Percentiles rank a stretch among this genome's conserved stretches.
phyloP scores from a whole-genome alignment of 1,140 invertebrate genomes.

The Heliothis virescens region DNA sequence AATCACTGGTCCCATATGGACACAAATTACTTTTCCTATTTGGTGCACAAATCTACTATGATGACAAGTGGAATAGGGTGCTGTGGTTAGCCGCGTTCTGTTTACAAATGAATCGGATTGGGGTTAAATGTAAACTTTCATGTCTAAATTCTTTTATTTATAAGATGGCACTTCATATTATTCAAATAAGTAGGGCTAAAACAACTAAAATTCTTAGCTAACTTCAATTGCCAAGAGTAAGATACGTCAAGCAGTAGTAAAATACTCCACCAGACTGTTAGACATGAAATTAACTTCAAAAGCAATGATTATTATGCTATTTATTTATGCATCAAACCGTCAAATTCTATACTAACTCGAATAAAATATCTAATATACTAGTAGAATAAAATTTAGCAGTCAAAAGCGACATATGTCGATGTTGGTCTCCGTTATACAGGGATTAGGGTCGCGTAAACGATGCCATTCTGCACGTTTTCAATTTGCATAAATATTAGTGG shows the following conservation, averaged over 20 bases:
- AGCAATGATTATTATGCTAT: background rate
- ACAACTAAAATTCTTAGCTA: too few species aligned
- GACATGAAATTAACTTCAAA: too few species aligned
- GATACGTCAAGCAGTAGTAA: too few species aligned
- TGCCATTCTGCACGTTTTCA: slow-evolving; percentile 82
- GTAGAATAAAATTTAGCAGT: slow-evolving; percentile 41
- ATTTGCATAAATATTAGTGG: slow-evolving; percentile 86
- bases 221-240: too few species aligned
- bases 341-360: background rate
- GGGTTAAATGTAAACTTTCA: slow-evolving; percentile 1
- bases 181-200: too few species aligned
- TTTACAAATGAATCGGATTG: slow-evolving; percentile 42
- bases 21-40: slow-evolving; percentile 83
- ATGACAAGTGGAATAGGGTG: slow-evolving; percentile 81
- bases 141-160: background rate
- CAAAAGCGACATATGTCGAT: slow-evolving; percentile 70
- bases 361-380: slow-evolving; percentile 35
- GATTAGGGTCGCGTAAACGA: slow-evolving; percentile 80
- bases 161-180: background rate
- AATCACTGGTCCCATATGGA: slow-evolving; percentile 84
- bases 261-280: too few species aligned
- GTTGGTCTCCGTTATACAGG: slow-evolving; percentile 59
- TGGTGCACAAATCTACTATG: slow-evolving; percentile 67
- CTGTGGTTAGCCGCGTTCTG: slow-evolving; percentile 59
- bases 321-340: background rate